phyloP scores from a whole-genome alignment of 2,888 invertebrate species.

The Limnephilus rhombicus region DNA sequence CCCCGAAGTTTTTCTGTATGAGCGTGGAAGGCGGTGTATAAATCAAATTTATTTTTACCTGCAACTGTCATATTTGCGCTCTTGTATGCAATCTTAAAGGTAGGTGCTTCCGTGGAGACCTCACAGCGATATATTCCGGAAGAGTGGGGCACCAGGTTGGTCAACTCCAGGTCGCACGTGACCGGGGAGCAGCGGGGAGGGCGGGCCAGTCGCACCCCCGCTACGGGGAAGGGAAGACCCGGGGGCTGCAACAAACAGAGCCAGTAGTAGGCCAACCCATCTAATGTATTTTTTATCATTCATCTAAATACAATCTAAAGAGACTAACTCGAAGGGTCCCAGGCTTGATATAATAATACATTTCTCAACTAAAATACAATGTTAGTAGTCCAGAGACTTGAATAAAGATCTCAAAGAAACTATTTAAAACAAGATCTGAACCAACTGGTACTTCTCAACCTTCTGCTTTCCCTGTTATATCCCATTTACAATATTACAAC shows the following conservation, averaged over 20 bases:
- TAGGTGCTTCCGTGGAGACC: constrained; percentile 77
- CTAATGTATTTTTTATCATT: background rate
- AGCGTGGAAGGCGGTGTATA: background rate
- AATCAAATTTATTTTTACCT: constrained; percentile 69
- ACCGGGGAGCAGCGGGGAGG: constrained; percentile 69
- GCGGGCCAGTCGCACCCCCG: constrained; percentile 60
- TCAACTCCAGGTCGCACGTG: constrained; percentile 71
- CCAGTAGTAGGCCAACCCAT: background rate
- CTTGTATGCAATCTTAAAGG: constrained; percentile 74
- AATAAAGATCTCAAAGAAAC: no score
- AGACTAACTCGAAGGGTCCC: background rate
- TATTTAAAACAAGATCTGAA: no score
- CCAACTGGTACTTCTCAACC: no score
- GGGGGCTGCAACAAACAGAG: constrained; percentile 58
- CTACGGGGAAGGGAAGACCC: constrained; percentile 58
- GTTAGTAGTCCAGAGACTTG: no score
- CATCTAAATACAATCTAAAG: background rate
- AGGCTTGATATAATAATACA: no score
- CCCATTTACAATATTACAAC: no score
- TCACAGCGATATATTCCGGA: constrained; percentile 76
- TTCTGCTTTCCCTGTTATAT: no score
- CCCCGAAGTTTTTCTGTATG: no score
- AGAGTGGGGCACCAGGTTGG: constrained; percentile 70
- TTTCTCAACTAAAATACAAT: no score
- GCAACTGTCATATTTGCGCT: constrained; percentile 75